Evolutionary conservation across 2,113 vertebrate species (phyloP), one percentile per base, ranked within the genome.

Genomic region (Amphilophus citrinellus): DNA sequence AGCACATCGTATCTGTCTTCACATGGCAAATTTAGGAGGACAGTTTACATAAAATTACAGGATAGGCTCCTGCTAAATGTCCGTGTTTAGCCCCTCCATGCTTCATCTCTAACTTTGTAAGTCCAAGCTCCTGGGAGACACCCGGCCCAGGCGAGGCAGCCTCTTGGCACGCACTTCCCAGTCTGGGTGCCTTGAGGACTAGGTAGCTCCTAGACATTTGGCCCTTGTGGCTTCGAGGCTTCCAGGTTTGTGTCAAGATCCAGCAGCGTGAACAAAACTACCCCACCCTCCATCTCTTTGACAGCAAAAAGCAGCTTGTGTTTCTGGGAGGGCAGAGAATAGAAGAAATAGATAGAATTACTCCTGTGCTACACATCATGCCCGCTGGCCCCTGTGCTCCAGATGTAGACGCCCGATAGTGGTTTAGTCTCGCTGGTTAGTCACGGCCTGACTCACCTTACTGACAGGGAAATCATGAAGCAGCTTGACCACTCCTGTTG

Each of bases 361-460:
- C 89, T 85, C 77, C 87, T 61, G 76, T 85, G 88, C 87, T 87
- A 78, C 83, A 86, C 85, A 80, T 76, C 59, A 62, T 93, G 83
- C 76, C 77, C 24, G 20, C 87, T 76, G 78, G 84, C 79, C 58
- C 63, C 61, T 32, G 39, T 73, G 80, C 90, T 88, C 68, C 79
- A 91, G 92, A 94, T 92, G 88, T 39, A 89, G 85, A 91, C 75
- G 47, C 79, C 91, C 71, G 90, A 93, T 91, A 90, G 90, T 56
- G 85, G 85, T 90, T 93, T 90, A 90, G 92, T 92, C 86, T 94
- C 61, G 76, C 89, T 80, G 90, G 76, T 95, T 94, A 94, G 89
- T 95, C 94, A 94, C 42, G 77, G 82, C 85, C 86, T 94, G 94
- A 95, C 91, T 95, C 95, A 95, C 88, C 91, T 92, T 89, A 84